These are phyloP conservation scores for Pygoscelis antarcticus DNA, from an alignment of 2,113 vertebrate genomes.

Conservation along the genomic window DNA sequence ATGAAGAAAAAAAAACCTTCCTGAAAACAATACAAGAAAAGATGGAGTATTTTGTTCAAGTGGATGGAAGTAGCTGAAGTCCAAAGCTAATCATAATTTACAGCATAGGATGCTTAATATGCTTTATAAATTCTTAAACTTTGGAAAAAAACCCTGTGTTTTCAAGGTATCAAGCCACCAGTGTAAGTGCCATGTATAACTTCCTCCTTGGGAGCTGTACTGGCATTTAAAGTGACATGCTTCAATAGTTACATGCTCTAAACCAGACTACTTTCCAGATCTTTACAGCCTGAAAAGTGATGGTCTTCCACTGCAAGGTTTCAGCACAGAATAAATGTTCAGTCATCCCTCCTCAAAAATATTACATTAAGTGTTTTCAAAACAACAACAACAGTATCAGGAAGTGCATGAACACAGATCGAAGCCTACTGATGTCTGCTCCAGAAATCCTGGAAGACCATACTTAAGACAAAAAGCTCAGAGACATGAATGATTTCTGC, in stretches of 20 bases:
- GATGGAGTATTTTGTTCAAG: neutral
- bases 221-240: neutral
- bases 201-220: neutral
- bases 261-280: neutral
- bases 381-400: neutral
- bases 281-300: neutral
- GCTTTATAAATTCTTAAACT: neutral
- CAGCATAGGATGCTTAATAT: neutral
- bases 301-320: neutral
- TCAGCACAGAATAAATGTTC: neutral
- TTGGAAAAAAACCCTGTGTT: neutral
- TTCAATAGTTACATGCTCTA: neutral
- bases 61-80: neutral
- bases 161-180: neutral
- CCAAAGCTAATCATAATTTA: neutral
- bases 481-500: neutral
- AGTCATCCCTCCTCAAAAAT: neutral
- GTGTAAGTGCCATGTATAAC: neutral
- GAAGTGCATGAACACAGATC: neutral
- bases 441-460: neutral
- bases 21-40: neutral
- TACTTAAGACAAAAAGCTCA: neutral
- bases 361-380: neutral
- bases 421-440: neutral
- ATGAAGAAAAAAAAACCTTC: neutral